A percentile compares a stretch with the other conserved stretches of the same genome.
phyloP scores from a whole-genome alignment of 2,797 vertebrate species.

The Pseudomugil gertrudae region DNA sequence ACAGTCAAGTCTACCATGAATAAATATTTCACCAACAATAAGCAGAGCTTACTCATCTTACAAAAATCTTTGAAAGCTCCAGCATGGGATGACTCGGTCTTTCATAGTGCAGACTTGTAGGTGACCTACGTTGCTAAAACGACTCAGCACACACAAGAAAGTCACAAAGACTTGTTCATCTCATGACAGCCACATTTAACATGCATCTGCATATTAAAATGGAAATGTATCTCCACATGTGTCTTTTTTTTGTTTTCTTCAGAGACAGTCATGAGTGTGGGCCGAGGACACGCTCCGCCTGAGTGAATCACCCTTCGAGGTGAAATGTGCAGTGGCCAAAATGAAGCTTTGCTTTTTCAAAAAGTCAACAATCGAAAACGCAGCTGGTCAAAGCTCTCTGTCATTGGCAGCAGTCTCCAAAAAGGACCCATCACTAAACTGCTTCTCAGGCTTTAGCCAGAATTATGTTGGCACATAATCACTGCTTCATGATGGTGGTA shows the following conservation, averaged over 20 bases:
- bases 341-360: constrained; percentile 37
- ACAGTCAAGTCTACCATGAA: constrained; percentile 75
- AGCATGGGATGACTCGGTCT: constrained; percentile 13
- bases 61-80: constrained; percentile 24
- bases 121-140: constrained; percentile 35
- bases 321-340: constrained; percentile 42
- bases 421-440: constrained; percentile 31
- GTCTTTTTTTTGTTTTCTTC: constrained; percentile 30
- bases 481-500: constrained; percentile 29
- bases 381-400: constrained; percentile 48
- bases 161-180: constrained; percentile 40
- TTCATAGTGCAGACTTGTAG: constrained; percentile 23
- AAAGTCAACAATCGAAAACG: constrained; percentile 36
- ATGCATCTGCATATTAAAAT: constrained; percentile 56
- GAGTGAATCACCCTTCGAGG: constrained; percentile 51
- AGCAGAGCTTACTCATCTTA: constrained; percentile 50
- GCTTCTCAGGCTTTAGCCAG: constrained; percentile 39
- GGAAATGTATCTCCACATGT: constrained; percentile 55
- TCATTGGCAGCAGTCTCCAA: constrained; percentile 15
- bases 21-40: constrained; percentile 59
- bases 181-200: constrained; percentile 38
- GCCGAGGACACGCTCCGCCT: constrained; percentile 52
- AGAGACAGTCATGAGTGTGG: constrained; percentile 38
- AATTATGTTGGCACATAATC: constrained; percentile 47
- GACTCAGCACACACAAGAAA: constrained; percentile 22